These are phyloP conservation scores for Magallana nippona DNA, from an alignment of 2,888 invertebrate species.

Conservation along the genomic window DNA sequence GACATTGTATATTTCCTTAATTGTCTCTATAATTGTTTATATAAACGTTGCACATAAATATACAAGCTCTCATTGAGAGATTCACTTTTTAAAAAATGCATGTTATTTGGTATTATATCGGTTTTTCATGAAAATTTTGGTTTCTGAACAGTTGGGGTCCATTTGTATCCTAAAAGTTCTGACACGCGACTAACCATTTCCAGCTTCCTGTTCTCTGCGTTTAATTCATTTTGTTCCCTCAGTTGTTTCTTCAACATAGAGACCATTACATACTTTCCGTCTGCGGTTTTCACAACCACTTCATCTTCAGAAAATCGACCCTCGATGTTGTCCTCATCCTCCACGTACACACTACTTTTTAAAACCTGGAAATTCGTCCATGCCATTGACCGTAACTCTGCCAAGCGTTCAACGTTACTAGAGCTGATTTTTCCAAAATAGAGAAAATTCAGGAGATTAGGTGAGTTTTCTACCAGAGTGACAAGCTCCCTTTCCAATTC, in stretches of 20 bases:
- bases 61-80: too few species aligned
- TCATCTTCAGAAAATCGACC: slow-evolving; percentile 63
- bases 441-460: slow-evolving; percentile 60
- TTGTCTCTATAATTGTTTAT: too few species aligned
- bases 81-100: too few species aligned
- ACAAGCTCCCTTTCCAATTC: slow-evolving; percentile 60
- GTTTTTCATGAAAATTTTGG: background rate
- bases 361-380: slow-evolving; percentile 66
- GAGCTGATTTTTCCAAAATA: slow-evolving; percentile 63
- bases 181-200: slow-evolving; percentile 49
- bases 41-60: too few species aligned
- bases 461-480: slow-evolving; percentile 57
- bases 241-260: slow-evolving; percentile 55
- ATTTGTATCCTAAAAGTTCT: slow-evolving; percentile 46
- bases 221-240: slow-evolving; percentile 49
- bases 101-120: too few species aligned
- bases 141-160: slow-evolving; percentile 39
- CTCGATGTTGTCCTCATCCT: slow-evolving; percentile 25
- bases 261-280: slow-evolving; percentile 59
- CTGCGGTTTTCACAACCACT: slow-evolving; percentile 59
- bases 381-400: slow-evolving; percentile 52
- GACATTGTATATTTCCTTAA: too few species aligned
- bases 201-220: slow-evolving; percentile 2
- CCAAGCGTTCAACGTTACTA: slow-evolving; percentile 60
- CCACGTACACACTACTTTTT: slow-evolving; percentile 56